Base-by-base conservation (phyloP, 2,113 vertebrate genomes). In the Platysternon megacephalum region DNA sequence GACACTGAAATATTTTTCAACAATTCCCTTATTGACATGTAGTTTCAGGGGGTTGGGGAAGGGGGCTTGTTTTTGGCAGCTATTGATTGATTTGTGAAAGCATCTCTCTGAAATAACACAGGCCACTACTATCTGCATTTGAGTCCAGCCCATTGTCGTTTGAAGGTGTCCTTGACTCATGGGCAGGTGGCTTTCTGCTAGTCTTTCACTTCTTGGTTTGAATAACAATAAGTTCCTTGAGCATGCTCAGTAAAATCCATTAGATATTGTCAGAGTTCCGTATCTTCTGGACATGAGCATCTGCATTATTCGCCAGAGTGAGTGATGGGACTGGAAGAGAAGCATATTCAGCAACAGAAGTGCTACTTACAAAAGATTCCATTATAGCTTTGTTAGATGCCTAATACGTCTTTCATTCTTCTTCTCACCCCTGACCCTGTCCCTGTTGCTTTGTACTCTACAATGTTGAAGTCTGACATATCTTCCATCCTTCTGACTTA, bases 141-240 rank as follows among this genome's bases (percentile, higher is more conserved):
- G 82, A 93, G 76, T 93, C 1, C 72, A 93, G 65, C 6, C 65
- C 83, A 82, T 65, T 87, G 93, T 94, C 79, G 1, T 81, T 94
- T 32, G 84, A 56, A 65, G 56, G 24, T 87, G 10, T 55, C 65
- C 76, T 82, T 48, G 81, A 86, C 51, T 84, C 81, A 11, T 92
- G 92, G 92, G 96, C 19, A 53, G 86, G 78, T 93, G 89, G 49
- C 68, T 65, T 90, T 32, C 51, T 95, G 74, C 79, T 82, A 6
- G 49, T 95, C 95, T 96, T 96, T 94, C 58, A 46, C 84, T 44
- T 95, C 55, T 0, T 48, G 35, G 42, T 93, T 95, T 97, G 81
- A 95, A 95, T 95, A 89, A 92, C 92, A 96, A 95, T 96, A 88
- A n/a, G 68, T 13, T 81, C n/a, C 56, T 92, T 79, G 72, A 89